Conservation (phyloP, 2,113 vertebrate genomes). For the Scartelaos histophorus region DNA sequence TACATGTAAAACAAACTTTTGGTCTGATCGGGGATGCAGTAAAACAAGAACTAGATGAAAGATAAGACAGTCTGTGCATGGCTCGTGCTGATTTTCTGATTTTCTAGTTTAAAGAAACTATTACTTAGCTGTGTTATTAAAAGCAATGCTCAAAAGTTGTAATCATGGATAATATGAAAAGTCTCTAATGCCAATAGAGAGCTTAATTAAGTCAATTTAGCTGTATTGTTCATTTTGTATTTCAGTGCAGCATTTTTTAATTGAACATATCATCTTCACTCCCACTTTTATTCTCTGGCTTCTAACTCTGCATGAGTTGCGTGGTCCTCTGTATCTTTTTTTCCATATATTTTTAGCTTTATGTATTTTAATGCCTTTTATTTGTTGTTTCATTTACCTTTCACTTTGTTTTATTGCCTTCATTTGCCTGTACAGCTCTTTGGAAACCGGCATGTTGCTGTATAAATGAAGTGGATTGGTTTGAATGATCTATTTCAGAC, state of each 20-base stretch:
- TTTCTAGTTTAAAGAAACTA: background rate
- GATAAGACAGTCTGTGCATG: background rate
- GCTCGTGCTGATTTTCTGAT: background rate
- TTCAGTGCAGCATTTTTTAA: background rate
- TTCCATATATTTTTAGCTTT: no score
- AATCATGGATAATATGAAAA: background rate
- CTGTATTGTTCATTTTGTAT: background rate
- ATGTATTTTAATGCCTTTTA: no score
- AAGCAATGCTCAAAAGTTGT: background rate
- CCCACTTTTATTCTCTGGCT: no score
- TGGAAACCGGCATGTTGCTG: no score
- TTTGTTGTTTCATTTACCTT: no score
- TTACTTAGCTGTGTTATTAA: background rate
- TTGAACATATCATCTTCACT: no score
- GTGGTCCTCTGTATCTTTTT: no score
- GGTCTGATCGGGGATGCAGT: background rate
- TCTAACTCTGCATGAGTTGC: no score
- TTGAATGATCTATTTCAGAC: slow-evolving; percentile 1
- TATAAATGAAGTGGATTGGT: no score
- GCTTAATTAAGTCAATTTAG: background rate
- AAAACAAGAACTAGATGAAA: background rate
- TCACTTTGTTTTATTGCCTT: no score
- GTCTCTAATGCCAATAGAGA: background rate
- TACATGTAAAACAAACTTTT: background rate
- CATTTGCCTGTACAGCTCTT: no score